Conservation (phyloP, 2,113 vertebrate species). For the Chaetorhynchus papuensis region DNA sequence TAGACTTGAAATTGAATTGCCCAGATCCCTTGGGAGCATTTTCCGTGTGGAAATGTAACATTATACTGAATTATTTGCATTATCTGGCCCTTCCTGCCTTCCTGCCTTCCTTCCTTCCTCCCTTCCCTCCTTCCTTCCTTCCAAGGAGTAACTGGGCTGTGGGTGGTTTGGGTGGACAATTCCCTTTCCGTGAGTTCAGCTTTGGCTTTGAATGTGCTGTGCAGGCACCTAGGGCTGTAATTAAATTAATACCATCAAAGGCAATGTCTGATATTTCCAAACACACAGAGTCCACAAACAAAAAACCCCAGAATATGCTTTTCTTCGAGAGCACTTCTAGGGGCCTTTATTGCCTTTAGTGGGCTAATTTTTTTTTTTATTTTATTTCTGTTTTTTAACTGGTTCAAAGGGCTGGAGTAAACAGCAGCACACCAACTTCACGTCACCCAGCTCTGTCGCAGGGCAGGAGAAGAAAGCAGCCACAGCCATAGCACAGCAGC, state of each 20-base stretch:
- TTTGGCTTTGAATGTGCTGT: background rate
- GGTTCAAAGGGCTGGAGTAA: background rate
- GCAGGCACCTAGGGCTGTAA: background rate
- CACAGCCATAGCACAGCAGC: background rate
- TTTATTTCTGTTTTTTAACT: fast-evolving
- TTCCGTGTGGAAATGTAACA: background rate
- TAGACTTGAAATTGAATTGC: background rate
- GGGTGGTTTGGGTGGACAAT: background rate
- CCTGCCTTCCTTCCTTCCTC: background rate
- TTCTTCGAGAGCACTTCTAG: background rate
- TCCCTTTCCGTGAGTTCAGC: background rate
- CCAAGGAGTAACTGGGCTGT: background rate
- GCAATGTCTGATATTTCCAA: background rate
- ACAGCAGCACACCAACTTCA: background rate
- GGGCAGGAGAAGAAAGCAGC: background rate
- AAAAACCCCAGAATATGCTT: background rate
- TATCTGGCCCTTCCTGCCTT: background rate
- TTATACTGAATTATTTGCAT: background rate
- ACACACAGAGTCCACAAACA: background rate
- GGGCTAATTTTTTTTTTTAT: no score
- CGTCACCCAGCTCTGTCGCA: background rate
- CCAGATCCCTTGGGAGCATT: background rate
- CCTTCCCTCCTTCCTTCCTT: background rate
- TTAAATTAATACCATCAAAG: background rate
- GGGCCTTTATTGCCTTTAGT: background rate